A percentile compares a stretch with the other conserved stretches of the same genome.
phyloP scores from a whole-genome alignment of 53 echinoderm and acorn worm species.

The Holothuria leucospilota region DNA sequence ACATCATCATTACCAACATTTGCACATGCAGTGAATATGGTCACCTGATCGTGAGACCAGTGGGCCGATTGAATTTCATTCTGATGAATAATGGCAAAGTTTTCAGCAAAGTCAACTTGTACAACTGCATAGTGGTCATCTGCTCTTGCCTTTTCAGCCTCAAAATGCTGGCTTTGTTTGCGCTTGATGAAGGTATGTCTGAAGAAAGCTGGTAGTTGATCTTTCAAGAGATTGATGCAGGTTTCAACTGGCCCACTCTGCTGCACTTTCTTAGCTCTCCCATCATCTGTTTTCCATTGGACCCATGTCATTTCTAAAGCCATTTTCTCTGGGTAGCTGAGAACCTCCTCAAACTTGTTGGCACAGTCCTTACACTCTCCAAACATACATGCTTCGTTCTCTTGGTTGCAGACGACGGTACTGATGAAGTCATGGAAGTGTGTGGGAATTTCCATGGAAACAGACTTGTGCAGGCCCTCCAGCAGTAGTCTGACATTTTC shows the following conservation, averaged over 20 bases:
- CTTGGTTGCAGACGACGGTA: no score
- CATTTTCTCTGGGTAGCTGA: background rate
- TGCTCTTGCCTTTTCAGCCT: constrained; percentile 30
- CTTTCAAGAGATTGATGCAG: background rate
- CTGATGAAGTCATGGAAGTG: background rate
- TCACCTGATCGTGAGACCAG: constrained; percentile 51
- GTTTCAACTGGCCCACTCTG: constrained; percentile 39
- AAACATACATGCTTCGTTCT: no score
- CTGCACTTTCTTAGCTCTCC: constrained; percentile 32
- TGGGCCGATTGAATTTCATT: constrained; percentile 69
- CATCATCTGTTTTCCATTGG: constrained; percentile 40
- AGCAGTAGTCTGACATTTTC: constrained; percentile 46
- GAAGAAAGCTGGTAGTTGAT: constrained; percentile 56
- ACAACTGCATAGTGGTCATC: constrained; percentile 25
- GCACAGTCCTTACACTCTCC: no score
- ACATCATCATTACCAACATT: background rate
- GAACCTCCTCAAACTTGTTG: background rate
- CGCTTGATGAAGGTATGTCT: constrained; percentile 54
- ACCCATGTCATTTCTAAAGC: background rate
- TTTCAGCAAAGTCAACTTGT: constrained; percentile 69
- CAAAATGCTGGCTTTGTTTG: constrained; percentile 61
- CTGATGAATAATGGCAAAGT: constrained; percentile 56
- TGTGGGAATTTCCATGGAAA: background rate
- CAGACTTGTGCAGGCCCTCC: background rate
- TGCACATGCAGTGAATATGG: background rate